Evolutionary conservation across 35 echinoderm and acorn worm species (phyloP), one percentile per base, ranked within the genome.

Genomic region (Nesometra sesokonis): DNA sequence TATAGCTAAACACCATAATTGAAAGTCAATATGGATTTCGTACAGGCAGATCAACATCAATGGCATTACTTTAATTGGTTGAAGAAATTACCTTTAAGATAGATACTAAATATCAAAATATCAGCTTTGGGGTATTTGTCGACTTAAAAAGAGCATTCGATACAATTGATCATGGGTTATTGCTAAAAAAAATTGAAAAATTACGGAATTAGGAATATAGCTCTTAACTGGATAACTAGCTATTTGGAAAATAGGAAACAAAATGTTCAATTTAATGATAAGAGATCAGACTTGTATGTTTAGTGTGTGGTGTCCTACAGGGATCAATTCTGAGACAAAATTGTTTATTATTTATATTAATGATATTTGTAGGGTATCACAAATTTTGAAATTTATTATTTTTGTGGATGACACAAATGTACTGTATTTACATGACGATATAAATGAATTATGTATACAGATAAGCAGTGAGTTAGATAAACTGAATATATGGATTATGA

Each of bases 341-440:
- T 47, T 88, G 31, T 88, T 88, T 81, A 37, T 88, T 13, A 13
- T 80, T 11, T 88, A 80, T 34, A 38, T 81, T 13, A 88, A 88
- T 88, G 37, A 88, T 47, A 88, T 88, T 13, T 79, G 78, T 34
- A 88, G 39, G 37, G 77, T 47, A 36, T 80, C 86, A 46, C 27
- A 80, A 13, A 11, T 88, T 29, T 38, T 88, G 7, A 78, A 47
- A 19, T 88, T 88, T 81, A 77, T 79, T 30, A 13, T 88, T 31
- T 88, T 88, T 47, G 77, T 77, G n/a, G 86, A 88, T 19, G 86
- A 88, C 29, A 88, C 86, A 9, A 88, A 88, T 81, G 46, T 88
- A 9, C 37, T 79, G 13, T 36, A 76, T 79, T 87, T 9, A 30
- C 32, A 39, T 87, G 77, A 87, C 19, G 11, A 78, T 79, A 35